Evolutionary conservation across 2,113 vertebrate species (phyloP).

Genomic region (Stigmatopora nigra): DNA sequence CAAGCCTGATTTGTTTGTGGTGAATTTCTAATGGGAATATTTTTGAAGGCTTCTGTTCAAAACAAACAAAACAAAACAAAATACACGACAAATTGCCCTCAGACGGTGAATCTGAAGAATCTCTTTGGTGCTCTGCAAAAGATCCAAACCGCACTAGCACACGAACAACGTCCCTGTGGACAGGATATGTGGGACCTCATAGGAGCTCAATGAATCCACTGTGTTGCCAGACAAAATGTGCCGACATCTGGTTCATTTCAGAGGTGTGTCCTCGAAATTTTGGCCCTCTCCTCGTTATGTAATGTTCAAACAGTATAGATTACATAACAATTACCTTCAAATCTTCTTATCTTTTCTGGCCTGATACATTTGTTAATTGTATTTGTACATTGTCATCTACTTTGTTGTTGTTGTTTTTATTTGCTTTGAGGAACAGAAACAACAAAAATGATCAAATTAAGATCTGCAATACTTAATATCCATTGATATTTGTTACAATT

Average conservation of each 20-base stretch:
- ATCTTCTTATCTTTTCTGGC: neutral
- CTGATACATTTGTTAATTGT: constrained; percentile 7
- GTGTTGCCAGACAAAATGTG: constrained; percentile 30
- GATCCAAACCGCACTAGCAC: constrained; percentile 16
- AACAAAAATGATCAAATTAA: neutral
- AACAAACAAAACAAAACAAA: constrained; percentile 7
- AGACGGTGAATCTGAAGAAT: constrained; percentile 13
- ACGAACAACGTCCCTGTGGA: constrained; percentile 11
- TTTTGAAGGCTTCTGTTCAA: neutral
- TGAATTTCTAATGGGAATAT: neutral
- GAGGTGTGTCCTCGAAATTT: constrained; percentile 26
- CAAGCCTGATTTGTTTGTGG: neutral
- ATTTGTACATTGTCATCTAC: neutral
- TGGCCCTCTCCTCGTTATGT: constrained; percentile 30
- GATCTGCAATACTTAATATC: no score
- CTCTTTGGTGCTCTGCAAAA: constrained; percentile 11
- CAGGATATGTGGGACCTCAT: constrained; percentile 21
- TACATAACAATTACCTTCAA: constrained; percentile 36
- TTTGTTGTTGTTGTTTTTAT: constrained; percentile 12
- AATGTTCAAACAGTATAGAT: constrained; percentile 42
- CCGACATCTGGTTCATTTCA: constrained; percentile 52
- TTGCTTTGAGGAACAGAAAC: neutral
- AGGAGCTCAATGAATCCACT: constrained; percentile 33
- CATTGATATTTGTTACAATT: no score
- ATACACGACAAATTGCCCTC: constrained; percentile 15